phyloP scores from a whole-genome alignment of 2,888 invertebrate species.

The Ypsolopha sequella region DNA sequence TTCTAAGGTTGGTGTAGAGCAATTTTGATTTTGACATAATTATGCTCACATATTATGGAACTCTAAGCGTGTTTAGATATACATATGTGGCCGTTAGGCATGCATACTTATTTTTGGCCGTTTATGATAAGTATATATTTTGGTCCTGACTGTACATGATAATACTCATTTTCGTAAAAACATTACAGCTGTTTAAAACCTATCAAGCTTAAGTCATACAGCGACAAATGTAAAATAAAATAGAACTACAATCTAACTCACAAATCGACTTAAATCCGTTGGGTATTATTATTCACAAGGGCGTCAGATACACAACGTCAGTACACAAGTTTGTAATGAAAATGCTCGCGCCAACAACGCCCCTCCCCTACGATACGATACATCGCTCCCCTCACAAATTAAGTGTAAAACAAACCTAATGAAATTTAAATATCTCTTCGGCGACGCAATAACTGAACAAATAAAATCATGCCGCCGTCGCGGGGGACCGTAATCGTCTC shows the following conservation, averaged over 20 bases:
- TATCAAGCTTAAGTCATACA: no score
- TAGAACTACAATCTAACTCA: slow-evolving; percentile 28
- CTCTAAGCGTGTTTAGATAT: no score
- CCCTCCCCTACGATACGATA: slow-evolving; percentile 48
- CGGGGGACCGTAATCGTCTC: slow-evolving; percentile 63
- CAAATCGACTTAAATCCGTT: slow-evolving; percentile 52
- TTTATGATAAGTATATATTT: no score
- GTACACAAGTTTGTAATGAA: slow-evolving; percentile 35
- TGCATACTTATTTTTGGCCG: no score
- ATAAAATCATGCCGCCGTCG: slow-evolving; percentile 66
- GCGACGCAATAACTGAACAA: slow-evolving; percentile 66
- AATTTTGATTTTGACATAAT: no score
- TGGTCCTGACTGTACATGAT: no score
- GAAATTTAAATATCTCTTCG: slow-evolving; percentile 69
- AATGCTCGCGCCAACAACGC: slow-evolving; percentile 44
- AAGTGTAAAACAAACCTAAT: slow-evolving; percentile 72
- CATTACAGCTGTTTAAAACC: no score
- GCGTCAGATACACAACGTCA: slow-evolving; percentile 17
- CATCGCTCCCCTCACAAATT: slow-evolving; percentile 63
- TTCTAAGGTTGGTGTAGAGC: no score
- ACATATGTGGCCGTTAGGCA: no score
- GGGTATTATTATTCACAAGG: slow-evolving; percentile 36
- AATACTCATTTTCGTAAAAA: no score
- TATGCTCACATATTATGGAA: no score
- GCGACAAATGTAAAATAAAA: no score